Evolutionary conservation across 1,140 invertebrate genomes (phyloP).

Genomic region (Euglossa dilemma): DNA sequence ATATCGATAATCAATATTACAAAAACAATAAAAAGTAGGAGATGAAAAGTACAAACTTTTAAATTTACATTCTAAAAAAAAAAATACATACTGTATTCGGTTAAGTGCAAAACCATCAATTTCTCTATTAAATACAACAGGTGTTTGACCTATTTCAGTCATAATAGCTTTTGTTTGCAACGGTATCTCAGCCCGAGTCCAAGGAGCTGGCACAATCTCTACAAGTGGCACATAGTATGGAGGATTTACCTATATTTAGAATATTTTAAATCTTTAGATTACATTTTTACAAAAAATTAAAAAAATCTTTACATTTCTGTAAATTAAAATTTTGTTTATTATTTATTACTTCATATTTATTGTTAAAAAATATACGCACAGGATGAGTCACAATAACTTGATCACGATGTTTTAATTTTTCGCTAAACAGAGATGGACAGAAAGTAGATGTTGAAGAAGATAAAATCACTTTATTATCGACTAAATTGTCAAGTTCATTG

Average conservation of each 20-base stretch:
- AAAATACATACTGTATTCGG: conserved; percentile 89
- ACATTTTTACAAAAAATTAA: no score
- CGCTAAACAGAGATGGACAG: conserved; percentile 92
- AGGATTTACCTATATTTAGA: conserved; percentile 89
- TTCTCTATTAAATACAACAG: conserved; percentile 92
- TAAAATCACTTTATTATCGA: conserved; percentile 88
- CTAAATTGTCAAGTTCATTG: conserved; percentile 88
- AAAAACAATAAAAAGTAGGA: neutral
- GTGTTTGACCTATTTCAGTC: conserved; percentile 94
- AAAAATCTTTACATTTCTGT: no score
- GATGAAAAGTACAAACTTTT: neutral
- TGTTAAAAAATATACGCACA: conserved; percentile 81
- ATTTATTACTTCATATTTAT: neutral
- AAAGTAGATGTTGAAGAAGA: conserved; percentile 97
- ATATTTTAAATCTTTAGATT: neutral
- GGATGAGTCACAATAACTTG: conserved; percentile 94
- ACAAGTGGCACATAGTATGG: conserved; percentile 97
- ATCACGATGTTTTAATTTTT: conserved; percentile 89
- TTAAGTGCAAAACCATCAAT: conserved; percentile 96
- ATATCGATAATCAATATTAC: neutral
- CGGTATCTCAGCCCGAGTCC: conserved; percentile 89
- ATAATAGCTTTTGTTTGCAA: conserved; percentile 89
- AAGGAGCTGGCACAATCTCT: conserved; percentile 96
- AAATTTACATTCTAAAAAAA: neutral
- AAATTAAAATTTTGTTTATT: neutral